Percentiles rank a stretch among this genome's conserved stretches.
Evolutionary conservation across 37 sponge, comb jelly and placozoan species (phyloP).

Genomic region (Beroe forskalii): DNA sequence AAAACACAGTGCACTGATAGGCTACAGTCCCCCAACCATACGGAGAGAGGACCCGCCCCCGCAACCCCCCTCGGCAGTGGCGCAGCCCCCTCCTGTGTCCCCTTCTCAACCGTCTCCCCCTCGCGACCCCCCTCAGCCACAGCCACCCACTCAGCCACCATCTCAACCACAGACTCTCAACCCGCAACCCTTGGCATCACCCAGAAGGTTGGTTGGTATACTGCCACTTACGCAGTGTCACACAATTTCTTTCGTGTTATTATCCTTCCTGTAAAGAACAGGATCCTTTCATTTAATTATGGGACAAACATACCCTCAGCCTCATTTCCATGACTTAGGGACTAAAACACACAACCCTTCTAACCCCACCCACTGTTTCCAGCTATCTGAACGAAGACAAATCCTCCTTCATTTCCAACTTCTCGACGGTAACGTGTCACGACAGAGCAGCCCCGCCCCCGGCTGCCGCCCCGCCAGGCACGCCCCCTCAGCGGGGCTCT

Average conservation of each 20-base stretch:
- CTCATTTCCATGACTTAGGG: no score
- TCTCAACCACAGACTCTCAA: neutral
- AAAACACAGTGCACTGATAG: slow-evolving; percentile 34
- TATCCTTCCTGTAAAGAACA: no score
- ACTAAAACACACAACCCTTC: no score
- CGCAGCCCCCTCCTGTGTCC: neutral
- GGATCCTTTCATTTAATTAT: no score
- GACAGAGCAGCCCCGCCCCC: neutral
- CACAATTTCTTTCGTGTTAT: no score
- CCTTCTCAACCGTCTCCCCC: no score
- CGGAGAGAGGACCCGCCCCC: slow-evolving; percentile 52
- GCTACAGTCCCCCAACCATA: slow-evolving; percentile 60
- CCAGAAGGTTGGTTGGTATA: slow-evolving; percentile 32
- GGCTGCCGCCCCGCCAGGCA: neutral
- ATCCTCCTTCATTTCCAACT: neutral
- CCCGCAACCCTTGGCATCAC: neutral
- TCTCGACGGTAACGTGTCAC: neutral
- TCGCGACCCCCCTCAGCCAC: neutral
- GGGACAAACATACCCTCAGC: no score
- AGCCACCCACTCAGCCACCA: neutral
- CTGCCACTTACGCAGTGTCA: no score
- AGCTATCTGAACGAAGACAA: slow-evolving; percentile 17
- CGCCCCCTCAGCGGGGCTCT: neutral
- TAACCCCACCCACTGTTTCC: no score
- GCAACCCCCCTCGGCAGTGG: neutral